These are phyloP conservation scores for Leiothrix lutea DNA, from an alignment of 2,113 vertebrate genomes.

Conservation along the genomic window DNA sequence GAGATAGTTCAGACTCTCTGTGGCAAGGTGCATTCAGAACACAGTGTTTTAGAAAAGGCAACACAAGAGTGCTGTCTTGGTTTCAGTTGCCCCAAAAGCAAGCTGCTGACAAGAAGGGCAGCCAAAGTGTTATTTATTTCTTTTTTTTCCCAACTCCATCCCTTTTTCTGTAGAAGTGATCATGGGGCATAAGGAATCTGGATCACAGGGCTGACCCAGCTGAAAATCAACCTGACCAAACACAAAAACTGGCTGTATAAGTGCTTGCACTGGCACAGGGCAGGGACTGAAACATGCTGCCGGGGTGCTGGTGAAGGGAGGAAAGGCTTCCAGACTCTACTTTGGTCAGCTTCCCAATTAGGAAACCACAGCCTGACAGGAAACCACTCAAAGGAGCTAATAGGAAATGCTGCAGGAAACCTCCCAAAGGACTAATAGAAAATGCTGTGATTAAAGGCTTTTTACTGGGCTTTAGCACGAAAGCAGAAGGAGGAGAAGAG, in stretches of 20 bases:
- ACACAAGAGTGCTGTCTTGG: background rate
- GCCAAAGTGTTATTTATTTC: background rate
- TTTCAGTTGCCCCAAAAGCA: background rate
- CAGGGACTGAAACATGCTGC: background rate
- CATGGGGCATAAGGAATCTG: background rate
- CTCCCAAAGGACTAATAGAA: background rate
- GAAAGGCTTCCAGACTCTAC: background rate
- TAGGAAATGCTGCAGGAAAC: background rate
- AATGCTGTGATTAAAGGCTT: slow-evolving; percentile 1
- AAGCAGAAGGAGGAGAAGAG: background rate
- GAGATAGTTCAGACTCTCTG: background rate
- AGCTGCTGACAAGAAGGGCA: background rate
- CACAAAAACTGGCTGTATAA: background rate
- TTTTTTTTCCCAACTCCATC: background rate
- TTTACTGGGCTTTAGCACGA: background rate
- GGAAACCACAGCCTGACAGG: background rate
- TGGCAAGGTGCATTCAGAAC: background rate
- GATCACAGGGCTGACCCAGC: background rate
- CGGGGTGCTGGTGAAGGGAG: accelerated
- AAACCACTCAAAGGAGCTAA: slow-evolving; percentile 7
- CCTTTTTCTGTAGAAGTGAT: background rate
- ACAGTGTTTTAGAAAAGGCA: background rate
- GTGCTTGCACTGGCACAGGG: background rate
- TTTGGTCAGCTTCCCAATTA: background rate
- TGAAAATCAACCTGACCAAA: background rate